Percentiles rank a stretch among this genome's conserved stretches.
Evolutionary conservation across 2,797 vertebrate species (phyloP).

Genomic region (Saxicola maurus): DNA sequence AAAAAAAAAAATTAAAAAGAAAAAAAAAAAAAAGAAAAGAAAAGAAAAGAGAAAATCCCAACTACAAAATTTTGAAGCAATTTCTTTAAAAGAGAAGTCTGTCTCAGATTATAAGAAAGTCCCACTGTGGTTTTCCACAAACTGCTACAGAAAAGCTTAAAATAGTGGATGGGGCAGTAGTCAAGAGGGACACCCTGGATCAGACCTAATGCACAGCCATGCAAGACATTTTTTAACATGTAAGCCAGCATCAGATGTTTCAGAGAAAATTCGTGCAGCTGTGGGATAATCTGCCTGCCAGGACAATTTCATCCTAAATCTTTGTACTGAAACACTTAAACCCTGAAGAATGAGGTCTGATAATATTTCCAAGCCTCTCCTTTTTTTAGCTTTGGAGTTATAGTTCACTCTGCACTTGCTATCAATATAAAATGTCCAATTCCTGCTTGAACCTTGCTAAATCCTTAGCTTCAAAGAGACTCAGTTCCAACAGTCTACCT

Average conservation of each 20-base stretch:
- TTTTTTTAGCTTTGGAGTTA: conserved; percentile 35
- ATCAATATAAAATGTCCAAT: background rate
- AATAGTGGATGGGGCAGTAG: background rate
- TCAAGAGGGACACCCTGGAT: background rate
- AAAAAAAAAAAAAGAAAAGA: no score
- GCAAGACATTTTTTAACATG: background rate
- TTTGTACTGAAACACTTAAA: conserved; percentile 26
- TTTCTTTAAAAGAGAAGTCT: conserved; percentile 15
- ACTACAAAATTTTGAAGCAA: conserved; percentile 4
- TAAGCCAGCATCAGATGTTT: conserved; percentile 29
- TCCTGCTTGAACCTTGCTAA: conserved; percentile 10
- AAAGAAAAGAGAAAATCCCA: background rate
- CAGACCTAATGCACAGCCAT: background rate
- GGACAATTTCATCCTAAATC: conserved; percentile 40
- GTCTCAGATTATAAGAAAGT: background rate
- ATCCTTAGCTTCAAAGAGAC: conserved; percentile 1
- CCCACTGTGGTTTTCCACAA: background rate
- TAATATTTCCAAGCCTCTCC: conserved; percentile 28
- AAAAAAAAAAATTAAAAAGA: no score
- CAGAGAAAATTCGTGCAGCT: conserved; percentile 27
- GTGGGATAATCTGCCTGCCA: conserved; percentile 45
- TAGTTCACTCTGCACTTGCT: background rate
- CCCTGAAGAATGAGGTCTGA: conserved; percentile 17
- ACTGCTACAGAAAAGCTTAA: background rate
- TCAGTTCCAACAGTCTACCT: background rate